These are phyloP conservation scores for Conistra vaccinii DNA, from an alignment of 2,888 invertebrate genomes.

Conservation along the genomic window DNA sequence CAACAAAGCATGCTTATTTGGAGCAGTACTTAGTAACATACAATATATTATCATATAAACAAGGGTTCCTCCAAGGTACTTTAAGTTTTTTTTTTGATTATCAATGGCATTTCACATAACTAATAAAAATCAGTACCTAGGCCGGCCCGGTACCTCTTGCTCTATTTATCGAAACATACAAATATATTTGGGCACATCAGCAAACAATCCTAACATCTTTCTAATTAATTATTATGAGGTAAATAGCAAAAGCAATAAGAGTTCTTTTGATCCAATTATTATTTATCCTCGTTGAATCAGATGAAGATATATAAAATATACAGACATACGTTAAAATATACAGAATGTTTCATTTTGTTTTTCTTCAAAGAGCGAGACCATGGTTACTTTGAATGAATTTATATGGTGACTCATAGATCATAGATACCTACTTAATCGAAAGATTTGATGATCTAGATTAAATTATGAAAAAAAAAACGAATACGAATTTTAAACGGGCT, in stretches of 20 bases:
- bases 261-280: conserved; percentile 7
- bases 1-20: background rate
- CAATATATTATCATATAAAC: background rate
- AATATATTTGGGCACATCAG: background rate
- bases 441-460: background rate
- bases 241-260: conserved; percentile 38
- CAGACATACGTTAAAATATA: background rate
- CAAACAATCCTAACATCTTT: background rate
- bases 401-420: background rate
- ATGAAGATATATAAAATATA: background rate
- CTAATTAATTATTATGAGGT: conserved; percentile 1
- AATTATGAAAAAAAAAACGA: background rate
- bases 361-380: background rate
- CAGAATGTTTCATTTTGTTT: conserved; percentile 6
- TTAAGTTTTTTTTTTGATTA: background rate
- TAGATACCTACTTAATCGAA: background rate
- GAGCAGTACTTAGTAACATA: background rate
- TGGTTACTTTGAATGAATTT: background rate
- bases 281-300: conserved; percentile 21
- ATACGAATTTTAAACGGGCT: background rate
- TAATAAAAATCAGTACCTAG: background rate
- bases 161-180: background rate
- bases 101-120: background rate
- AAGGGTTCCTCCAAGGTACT: background rate
- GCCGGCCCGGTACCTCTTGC: background rate